A percentile compares a stretch with the other conserved stretches of the same genome.
Conservation (phyloP, 2,888 invertebrate genomes). For the Heteromyza rotundicornis region DNA sequence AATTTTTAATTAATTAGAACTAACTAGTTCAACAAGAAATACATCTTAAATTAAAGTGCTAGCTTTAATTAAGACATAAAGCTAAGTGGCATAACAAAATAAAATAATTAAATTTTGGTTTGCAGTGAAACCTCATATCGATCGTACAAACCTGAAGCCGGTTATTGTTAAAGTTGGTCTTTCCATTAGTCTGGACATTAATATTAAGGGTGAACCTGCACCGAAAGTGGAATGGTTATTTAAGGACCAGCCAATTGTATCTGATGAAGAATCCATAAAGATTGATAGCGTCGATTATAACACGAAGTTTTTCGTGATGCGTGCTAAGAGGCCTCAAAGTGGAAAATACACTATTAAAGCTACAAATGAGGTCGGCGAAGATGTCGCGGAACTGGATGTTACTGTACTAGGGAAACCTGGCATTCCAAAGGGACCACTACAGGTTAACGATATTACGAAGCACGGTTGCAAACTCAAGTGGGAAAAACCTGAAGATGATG, state of each 20-base stretch:
- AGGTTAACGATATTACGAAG: slow-evolving; percentile 87
- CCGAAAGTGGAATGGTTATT: slow-evolving; percentile 90
- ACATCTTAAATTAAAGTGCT: neutral
- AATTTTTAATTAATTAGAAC: no score
- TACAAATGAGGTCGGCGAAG: slow-evolving; percentile 91
- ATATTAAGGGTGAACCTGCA: slow-evolving; percentile 91
- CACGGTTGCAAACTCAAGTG: slow-evolving; percentile 90
- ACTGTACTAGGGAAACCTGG: slow-evolving; percentile 82
- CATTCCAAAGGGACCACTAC: slow-evolving; percentile 84
- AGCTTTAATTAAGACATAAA: no score
- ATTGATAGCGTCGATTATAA: slow-evolving; percentile 88
- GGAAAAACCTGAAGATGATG: slow-evolving; percentile 95
- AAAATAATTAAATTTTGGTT: slow-evolving; percentile 37
- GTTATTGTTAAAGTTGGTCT: slow-evolving; percentile 87
- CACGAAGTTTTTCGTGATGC: slow-evolving; percentile 86
- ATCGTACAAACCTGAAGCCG: slow-evolving; percentile 86
- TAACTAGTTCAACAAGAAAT: no score
- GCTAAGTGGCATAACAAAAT: neutral
- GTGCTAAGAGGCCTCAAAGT: slow-evolving; percentile 79
- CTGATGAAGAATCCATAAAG: slow-evolving; percentile 68
- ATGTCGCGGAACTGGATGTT: slow-evolving; percentile 88
- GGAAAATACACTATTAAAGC: slow-evolving; percentile 91
- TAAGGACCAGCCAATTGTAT: slow-evolving; percentile 73
- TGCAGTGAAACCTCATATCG: slow-evolving; percentile 92
- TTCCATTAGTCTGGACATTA: slow-evolving; percentile 84